Evolutionary conservation across 2,888 invertebrate genomes (phyloP).

Genomic region (Leucophora obtusa): DNA sequence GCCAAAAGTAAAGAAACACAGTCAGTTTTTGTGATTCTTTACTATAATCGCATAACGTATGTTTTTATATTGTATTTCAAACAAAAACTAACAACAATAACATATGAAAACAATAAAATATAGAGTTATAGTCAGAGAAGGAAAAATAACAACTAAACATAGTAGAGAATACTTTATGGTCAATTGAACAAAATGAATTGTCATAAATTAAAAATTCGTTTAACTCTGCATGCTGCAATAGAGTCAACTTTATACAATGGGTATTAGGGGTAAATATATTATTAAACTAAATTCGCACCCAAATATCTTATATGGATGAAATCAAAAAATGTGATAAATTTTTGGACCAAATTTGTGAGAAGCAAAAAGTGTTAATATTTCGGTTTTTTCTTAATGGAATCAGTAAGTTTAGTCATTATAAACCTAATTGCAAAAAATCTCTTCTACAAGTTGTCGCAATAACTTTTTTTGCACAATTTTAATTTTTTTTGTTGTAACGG

Average conservation of each 20-base stretch:
- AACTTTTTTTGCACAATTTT: no score
- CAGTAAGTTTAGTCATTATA: no score
- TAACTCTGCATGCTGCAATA: conserved; percentile 44
- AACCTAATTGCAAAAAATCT: no score
- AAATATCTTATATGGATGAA: no score
- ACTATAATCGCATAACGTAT: conserved; percentile 57
- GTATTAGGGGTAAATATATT: neutral
- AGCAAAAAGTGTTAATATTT: no score
- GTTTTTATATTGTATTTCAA: conserved; percentile 55
- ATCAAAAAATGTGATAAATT: no score
- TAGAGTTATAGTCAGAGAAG: conserved; percentile 28
- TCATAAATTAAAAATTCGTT: conserved; percentile 66
- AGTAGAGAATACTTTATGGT: conserved; percentile 60
- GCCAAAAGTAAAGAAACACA: conserved; percentile 25
- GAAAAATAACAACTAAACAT: conserved; percentile 4
- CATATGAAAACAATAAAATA: conserved; percentile 62
- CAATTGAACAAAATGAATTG: conserved; percentile 65
- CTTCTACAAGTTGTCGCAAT: no score
- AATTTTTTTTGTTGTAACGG: no score
- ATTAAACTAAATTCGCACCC: no score
- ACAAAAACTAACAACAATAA: conserved; percentile 44
- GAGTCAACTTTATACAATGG: neutral
- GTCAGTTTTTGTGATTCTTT: conserved; percentile 23
- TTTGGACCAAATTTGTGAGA: no score
- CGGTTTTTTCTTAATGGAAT: no score